phyloP scores from a whole-genome alignment of 2,113 vertebrate species.

The Centropus unirufus region DNA sequence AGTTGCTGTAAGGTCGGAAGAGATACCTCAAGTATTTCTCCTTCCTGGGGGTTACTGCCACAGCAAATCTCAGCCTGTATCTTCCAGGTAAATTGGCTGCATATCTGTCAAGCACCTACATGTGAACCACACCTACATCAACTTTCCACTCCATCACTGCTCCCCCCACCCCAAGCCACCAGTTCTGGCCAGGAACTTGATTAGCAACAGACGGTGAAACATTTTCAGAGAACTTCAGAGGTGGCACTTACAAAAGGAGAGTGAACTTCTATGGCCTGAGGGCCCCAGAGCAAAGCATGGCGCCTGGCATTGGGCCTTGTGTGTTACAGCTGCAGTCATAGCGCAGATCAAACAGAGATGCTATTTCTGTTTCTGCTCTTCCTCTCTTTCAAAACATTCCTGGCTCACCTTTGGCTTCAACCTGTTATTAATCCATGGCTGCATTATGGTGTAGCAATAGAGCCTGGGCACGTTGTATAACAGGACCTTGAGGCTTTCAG shows the following conservation, averaged over 20 bases:
- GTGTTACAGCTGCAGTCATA: accelerated
- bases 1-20: neutral
- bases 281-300: neutral
- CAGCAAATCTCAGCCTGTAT: neutral
- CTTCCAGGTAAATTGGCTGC: neutral
- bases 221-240: slow-evolving; percentile 11
- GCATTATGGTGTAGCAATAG: neutral
- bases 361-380: neutral
- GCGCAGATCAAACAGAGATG: neutral
- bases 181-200: neutral
- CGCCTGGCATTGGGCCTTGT: accelerated
- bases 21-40: neutral
- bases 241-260: neutral
- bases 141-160: neutral
- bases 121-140: neutral
- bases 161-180: neutral
- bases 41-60: neutral
- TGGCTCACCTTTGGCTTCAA: slow-evolving; percentile 15
- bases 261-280: neutral
- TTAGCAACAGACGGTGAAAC: slow-evolving; percentile 10
- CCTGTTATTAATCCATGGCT: neutral
- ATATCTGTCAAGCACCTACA: neutral
- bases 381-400: neutral
- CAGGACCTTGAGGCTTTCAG: neutral
- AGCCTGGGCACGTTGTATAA: accelerated